Evolutionary conservation across 2,888 invertebrate species (phyloP), one percentile per base, ranked within the genome.

Genomic region (Fabriciana adippe): DNA sequence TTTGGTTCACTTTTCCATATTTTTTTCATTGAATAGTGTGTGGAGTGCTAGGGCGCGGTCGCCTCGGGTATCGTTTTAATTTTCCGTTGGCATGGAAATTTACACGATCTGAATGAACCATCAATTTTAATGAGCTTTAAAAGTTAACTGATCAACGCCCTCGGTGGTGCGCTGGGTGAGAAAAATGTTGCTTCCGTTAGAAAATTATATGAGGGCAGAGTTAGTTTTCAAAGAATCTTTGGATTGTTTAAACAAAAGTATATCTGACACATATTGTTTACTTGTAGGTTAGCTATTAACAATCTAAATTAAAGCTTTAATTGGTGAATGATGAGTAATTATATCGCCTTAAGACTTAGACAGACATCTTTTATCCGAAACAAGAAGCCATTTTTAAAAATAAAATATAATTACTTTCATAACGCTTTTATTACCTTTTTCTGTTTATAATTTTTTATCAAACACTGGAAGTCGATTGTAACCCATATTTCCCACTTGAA

Each of bases 111-210:
- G 87, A 92, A 90, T 88, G 90, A 88, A 89, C 87, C 87, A 86
- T 91, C 89, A 90, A 88, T 90, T 92, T 92, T 92, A 92, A 92
- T 91, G 92, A 92, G 89, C 88, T 88, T 85, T 86, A 88, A 89
- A 90, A 90, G 89, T 90, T 90, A 89, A 90, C 87, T 88, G 87
- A 89, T 90, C 86, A 83, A 81, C 81, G 79, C 76, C 73, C 80
- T 80, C 78, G 70, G 69, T 73, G 67, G 70, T 73, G 68, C 68
- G 67, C 71, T 69, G 59, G 68, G 65, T 66, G 68, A 69, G 72
- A 67, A 72, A 73, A 72, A 73, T 72, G 71, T 69, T 73, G 69
- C 68, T 72, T 69, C 70, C 73, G 72, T 73, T 72, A 72, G 69
- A 71, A 72, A 70, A 76, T 74, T 72, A 74, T 75, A 62, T 71